Base-by-base conservation (phyloP, 2,797 vertebrate genomes). In the Phataginus tetradactyla region DNA sequence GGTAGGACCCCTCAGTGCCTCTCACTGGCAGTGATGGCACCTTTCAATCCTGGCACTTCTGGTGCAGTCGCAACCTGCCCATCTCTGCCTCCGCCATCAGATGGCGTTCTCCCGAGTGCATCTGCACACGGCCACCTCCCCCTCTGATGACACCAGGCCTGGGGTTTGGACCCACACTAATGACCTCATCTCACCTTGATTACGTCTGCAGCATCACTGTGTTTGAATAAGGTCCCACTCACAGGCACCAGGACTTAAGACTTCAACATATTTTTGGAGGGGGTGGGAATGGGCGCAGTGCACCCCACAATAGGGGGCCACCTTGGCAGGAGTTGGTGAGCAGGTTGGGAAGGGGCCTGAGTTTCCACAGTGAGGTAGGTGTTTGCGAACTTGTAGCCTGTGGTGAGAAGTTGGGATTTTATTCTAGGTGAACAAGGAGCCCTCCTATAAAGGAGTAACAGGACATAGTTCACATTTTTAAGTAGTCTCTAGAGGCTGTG, bases 41-140 rank as follows among this genome's bases (percentile, higher is more conserved):
- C 20, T 59, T n/a, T 17, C 12, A 9, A 2, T 39, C n/a, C 4
- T 45, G 21, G 14, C 45, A 21, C 1, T 9, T 12, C 11, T n/a
- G 10, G 14, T 4, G 0, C 17, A 15, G 1, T 17, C 39, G 3
- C 1, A 0, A 4, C 7, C 1, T 6, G 17, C 29, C 23, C 34
- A 0, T 29, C 4, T 53, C 45, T 14, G 21, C 69, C 79, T 39
- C 42, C 15, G 13, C 18, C 25, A 27, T 29, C 53, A 34, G 2
- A 0, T 4, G 18, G 11, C 32, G 11, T 15, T 61, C 8, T 42
- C 66, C 20, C 57, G 14, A 4, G 6, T 42, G 37, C 42, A 23
- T 84, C 55, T 59, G 66, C 77, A 29, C 6, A 2, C 3, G 59
- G 32, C 20, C 49, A n/a, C 51, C 34, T 57, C 21, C 69, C 18